A percentile compares a stretch with the other conserved stretches of the same genome.
Conservation (phyloP, 2,113 vertebrate genomes). For the Rhegmatorhina hoffmannsi region DNA sequence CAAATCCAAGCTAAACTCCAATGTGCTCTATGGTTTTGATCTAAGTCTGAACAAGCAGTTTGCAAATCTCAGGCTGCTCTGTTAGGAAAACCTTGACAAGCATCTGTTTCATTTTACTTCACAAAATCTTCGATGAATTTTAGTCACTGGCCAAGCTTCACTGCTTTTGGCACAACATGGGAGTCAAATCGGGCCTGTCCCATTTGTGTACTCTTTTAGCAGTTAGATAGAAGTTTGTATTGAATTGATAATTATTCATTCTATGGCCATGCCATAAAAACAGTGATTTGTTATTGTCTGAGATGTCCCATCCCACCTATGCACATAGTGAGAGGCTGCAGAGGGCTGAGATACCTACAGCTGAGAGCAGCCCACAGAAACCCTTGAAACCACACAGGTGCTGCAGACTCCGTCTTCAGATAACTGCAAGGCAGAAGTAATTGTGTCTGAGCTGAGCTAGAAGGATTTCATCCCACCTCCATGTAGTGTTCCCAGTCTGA, state of each 20-base stretch:
- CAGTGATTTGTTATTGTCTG: neutral
- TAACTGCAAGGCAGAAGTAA: neutral
- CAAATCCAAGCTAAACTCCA: conserved; percentile 49
- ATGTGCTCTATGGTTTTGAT: conserved; percentile 59
- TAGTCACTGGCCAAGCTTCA: neutral
- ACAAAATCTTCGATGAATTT: conserved; percentile 8
- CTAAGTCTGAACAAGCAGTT: conserved; percentile 27
- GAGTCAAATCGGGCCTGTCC: neutral
- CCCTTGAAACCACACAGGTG: neutral
- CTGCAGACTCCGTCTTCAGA: neutral
- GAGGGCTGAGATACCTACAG: neutral
- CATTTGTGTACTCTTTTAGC: neutral
- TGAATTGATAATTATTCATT: neutral
- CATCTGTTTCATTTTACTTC: conserved; percentile 3
- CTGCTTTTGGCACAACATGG: neutral
- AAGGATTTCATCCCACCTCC: neutral
- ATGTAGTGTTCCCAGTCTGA: neutral
- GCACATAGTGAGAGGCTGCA: neutral
- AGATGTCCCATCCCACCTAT: neutral
- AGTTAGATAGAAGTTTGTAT: neutral
- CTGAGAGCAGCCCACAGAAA: neutral
- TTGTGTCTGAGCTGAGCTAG: accelerated
- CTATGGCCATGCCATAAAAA: neutral
- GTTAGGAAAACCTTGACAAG: conserved; percentile 43
- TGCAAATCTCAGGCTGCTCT: conserved; percentile 21